A percentile compares a stretch with the other conserved stretches of the same genome.
Conservation (phyloP, 2,797 vertebrate species). For the Hephaestus fuliginosus region DNA sequence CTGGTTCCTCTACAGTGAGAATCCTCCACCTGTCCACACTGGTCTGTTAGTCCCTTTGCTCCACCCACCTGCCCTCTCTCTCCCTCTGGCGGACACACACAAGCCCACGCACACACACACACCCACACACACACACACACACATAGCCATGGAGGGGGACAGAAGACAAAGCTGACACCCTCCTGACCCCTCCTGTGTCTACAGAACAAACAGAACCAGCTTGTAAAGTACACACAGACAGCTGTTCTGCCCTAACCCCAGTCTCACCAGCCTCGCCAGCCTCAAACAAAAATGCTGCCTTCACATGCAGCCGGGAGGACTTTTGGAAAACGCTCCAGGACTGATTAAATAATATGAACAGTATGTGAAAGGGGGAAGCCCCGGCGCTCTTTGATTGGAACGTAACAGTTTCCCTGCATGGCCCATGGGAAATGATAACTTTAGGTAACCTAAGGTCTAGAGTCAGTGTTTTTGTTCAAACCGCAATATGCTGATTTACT, state of each 20-base stretch:
- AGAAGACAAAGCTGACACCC: conserved; percentile 82
- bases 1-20: conserved; percentile 71
- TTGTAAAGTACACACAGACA: conserved; percentile 82
- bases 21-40: conserved; percentile 83
- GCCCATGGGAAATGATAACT: conserved; percentile 10
- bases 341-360: conserved; percentile 58
- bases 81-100: conserved; percentile 33
- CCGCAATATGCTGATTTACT: conserved; percentile 4
- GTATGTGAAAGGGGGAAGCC: conserved; percentile 13
- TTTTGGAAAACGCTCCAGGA: conserved; percentile 30
- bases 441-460: conserved; percentile 27
- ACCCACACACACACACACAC: conserved; percentile 26
- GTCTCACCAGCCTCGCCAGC: conserved; percentile 68
- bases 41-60: conserved; percentile 56
- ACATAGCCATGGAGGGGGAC: conserved; percentile 63
- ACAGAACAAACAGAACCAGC: conserved; percentile 79
- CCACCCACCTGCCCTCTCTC: conserved; percentile 57
- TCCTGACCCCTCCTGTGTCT: conserved; percentile 72
- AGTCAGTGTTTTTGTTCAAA: conserved; percentile 14
- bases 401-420: background rate
- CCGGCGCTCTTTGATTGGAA: conserved; percentile 7
- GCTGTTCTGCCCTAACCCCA: conserved; percentile 75
- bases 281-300: conserved; percentile 46
- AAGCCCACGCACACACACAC: background rate
- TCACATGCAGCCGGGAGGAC: conserved; percentile 36